Percentiles rank a stretch among this genome's conserved stretches.
Conservation (phyloP, 2,888 invertebrate species). For the Drosophila koepferae region DNA sequence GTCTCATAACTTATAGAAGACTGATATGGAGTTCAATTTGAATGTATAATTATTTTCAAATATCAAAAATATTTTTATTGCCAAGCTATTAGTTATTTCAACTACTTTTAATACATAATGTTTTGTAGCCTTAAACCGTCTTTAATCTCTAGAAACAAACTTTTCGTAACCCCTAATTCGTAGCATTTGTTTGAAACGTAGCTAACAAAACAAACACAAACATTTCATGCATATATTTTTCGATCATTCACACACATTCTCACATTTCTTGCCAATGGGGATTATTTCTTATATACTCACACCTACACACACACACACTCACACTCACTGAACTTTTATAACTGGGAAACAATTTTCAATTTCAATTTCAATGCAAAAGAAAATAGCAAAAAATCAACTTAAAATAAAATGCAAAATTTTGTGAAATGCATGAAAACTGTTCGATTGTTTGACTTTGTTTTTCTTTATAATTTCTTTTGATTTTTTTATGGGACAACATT, state of each 20-base stretch:
- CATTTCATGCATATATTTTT: slow-evolving; percentile 36
- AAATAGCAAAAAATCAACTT: neutral
- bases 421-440: slow-evolving; percentile 83
- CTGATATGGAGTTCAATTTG: neutral
- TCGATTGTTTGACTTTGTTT: slow-evolving; percentile 83
- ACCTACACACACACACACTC: neutral
- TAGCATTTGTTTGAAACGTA: slow-evolving; percentile 5
- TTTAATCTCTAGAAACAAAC: neutral
- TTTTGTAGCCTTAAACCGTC: slow-evolving; percentile 5
- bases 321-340: slow-evolving; percentile 6
- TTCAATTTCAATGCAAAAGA: neutral
- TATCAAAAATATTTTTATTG: too few species aligned
- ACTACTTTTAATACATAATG: neutral
- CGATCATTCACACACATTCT: neutral
- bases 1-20: neutral
- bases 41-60: too few species aligned
- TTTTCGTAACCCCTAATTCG: neutral
- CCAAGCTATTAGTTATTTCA: neutral
- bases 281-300: neutral
- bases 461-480: slow-evolving; percentile 85
- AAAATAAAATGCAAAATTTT: slow-evolving; percentile 23
- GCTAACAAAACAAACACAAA: slow-evolving; percentile 24
- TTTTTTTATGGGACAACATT: slow-evolving; percentile 86
- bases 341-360: neutral
- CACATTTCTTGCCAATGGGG: neutral